These are phyloP conservation scores for Caenorhabditis wallacei DNA, from an alignment of 2,888 invertebrate genomes.

Conservation along the genomic window DNA sequence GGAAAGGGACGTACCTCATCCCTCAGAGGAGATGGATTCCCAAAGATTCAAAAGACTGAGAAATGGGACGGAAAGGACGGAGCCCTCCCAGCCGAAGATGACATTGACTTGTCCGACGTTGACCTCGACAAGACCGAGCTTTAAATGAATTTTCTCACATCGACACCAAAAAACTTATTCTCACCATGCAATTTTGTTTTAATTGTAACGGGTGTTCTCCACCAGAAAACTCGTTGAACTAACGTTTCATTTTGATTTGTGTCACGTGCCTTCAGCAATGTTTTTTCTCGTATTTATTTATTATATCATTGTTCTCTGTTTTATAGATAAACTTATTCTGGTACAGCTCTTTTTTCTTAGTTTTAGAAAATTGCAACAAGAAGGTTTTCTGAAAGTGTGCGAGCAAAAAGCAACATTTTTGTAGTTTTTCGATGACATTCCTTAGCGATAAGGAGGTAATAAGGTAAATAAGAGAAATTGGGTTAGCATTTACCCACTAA, in stretches of 20 bases:
- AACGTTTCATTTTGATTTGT: constrained; percentile 32
- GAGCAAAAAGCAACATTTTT: no score
- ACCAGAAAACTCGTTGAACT: constrained; percentile 58
- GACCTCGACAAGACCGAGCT: constrained; percentile 84
- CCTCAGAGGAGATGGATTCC: constrained; percentile 88
- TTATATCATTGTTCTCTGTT: constrained; percentile 14
- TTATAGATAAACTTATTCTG: constrained; percentile 37
- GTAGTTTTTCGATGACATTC: not conserved
- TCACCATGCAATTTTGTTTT: constrained; percentile 58
- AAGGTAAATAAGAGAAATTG: not conserved
- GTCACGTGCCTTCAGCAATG: constrained; percentile 44
- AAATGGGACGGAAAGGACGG: constrained; percentile 86
- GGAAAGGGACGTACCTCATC: constrained; percentile 95
- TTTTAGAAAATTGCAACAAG: constrained; percentile 17
- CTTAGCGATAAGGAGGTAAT: no score
- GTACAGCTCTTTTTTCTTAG: not conserved
- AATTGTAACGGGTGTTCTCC: constrained; percentile 63
- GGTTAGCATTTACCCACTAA: not conserved
- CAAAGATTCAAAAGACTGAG: constrained; percentile 82
- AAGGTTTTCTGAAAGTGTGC: not conserved
- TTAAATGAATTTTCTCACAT: constrained; percentile 57
- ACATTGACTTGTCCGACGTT: constrained; percentile 85
- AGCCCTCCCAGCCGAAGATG: constrained; percentile 84
- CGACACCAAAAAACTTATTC: constrained; percentile 36
- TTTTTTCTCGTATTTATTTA: constrained; percentile 23